Evolutionary conservation across 1,140 invertebrate species (phyloP).

Genomic region (Mylabris phalerata): DNA sequence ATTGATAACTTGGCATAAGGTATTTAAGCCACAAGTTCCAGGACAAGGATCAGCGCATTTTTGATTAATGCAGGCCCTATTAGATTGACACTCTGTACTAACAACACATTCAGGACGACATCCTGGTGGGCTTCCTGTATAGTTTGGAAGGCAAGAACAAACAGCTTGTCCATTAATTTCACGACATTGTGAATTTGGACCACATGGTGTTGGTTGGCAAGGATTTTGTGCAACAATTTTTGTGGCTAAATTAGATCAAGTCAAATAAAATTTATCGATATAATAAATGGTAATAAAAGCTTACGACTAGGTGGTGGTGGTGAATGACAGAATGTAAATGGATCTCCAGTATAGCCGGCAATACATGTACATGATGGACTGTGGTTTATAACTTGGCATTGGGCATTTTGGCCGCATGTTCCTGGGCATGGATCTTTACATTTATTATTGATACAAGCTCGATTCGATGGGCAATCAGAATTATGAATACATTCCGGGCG

Average conservation of each 20-base stretch:
- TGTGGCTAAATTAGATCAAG: background rate
- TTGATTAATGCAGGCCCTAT: conserved; percentile 54
- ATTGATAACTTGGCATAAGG: conserved; percentile 58
- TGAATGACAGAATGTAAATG: conserved; percentile 50
- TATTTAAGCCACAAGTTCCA: conserved; percentile 53
- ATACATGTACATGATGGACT: conserved; percentile 71
- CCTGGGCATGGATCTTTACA: conserved; percentile 78
- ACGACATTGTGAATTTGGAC: conserved; percentile 58
- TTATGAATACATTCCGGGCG: conserved; percentile 76
- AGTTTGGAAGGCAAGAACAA: conserved; percentile 57
- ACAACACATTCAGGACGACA: conserved; percentile 56
- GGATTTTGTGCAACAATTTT: conserved; percentile 36
- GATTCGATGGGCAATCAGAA: conserved; percentile 72
- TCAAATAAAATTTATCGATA: background rate
- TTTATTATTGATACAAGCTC: conserved; percentile 73
- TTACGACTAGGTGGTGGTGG: conserved; percentile 43
- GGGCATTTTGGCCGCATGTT: conserved; percentile 70
- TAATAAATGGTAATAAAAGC: background rate
- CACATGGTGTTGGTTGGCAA: conserved; percentile 58
- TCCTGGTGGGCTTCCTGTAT: conserved; percentile 52
- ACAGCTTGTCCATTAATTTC: conserved; percentile 48
- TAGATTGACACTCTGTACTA: conserved; percentile 54
- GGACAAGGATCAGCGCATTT: conserved; percentile 58
- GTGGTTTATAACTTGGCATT: conserved; percentile 76
- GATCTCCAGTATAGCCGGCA: conserved; percentile 68